These are phyloP conservation scores for Heliconius himera DNA, from an alignment of 1,140 invertebrate species.

Conservation along the genomic window DNA sequence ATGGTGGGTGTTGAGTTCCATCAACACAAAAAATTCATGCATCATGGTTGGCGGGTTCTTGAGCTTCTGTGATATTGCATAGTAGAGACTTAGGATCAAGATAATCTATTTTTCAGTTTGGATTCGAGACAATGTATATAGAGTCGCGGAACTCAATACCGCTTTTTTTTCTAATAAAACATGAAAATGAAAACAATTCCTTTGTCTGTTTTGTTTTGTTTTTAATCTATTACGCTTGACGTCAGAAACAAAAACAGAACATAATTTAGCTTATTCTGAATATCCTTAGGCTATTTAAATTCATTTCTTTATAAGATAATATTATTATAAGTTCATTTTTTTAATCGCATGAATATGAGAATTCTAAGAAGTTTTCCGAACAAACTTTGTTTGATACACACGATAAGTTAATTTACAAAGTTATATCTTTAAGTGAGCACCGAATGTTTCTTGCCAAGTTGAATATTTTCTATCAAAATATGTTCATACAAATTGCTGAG, in stretches of 20 bases:
- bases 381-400: conserved; percentile 26
- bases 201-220: too few species aligned
- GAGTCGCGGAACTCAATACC: too few species aligned
- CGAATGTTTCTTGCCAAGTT: conserved; percentile 13
- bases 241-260: neutral
- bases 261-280: neutral
- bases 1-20: too few species aligned
- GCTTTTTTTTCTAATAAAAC: too few species aligned
- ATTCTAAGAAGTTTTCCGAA: neutral
- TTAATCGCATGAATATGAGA: neutral
- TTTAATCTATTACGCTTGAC: neutral
- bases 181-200: neutral
- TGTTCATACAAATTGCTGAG: conserved; percentile 23
- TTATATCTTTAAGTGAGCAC: conserved; percentile 28
- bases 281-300: neutral
- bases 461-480: conserved; percentile 35
- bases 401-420: conserved; percentile 33
- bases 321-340: neutral
- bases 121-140: too few species aligned
- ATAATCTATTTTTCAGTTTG: too few species aligned
- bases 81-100: too few species aligned
- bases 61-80: too few species aligned
- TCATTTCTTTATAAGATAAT: neutral
- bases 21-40: too few species aligned
- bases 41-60: too few species aligned